Evolutionary conservation across 2,888 invertebrate species (phyloP), one percentile per base, ranked within the genome.

Genomic region (Drosophila atroscutellata): DNA sequence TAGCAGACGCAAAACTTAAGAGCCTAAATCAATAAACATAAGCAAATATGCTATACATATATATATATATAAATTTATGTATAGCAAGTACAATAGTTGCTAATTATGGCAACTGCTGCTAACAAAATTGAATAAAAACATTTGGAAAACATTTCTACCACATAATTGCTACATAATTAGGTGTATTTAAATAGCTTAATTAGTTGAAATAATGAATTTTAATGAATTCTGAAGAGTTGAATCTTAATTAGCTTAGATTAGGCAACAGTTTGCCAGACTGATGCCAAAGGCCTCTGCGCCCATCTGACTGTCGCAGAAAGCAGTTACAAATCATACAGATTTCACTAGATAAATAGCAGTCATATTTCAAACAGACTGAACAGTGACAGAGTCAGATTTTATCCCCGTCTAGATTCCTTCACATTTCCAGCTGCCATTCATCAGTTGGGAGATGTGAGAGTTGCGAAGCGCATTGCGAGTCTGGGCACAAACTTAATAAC

Each of bases 401-500:
- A 54, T 69, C 59, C 61, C 63, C 32, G 54, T 7, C 47, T n/a
- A 37, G 47, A 65, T 49, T 63, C 55, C 56, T 24, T 34, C 42
- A 37, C 39, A 60, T 51, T 64, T 67, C 30, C 61, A 50, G 49
- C 45, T 39, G 51, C 32, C 63, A 75, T 73, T 78, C 50, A 66
- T 70, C 75, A 68, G 70, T 37, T 54, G 49, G 18, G 2, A 37
- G 15, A 61, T 60, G 60, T 15, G 49, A 39, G 37, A 68, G 54
- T 64, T 55, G 55, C 37, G 37, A 28, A 6, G 57, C 34, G 26
- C 51, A 58, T 62, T 63, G 61, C 45, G 47, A 70, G 69, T 65
- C 58, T 24, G n/a, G 70, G 58, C 83, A 80, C 63, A 75, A 67
- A 75, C 69, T 89, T 84, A 89, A 86, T 86, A 86, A 83, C 77